phyloP scores from a whole-genome alignment of 2,888 invertebrate species.

The Trachelus stipa region DNA sequence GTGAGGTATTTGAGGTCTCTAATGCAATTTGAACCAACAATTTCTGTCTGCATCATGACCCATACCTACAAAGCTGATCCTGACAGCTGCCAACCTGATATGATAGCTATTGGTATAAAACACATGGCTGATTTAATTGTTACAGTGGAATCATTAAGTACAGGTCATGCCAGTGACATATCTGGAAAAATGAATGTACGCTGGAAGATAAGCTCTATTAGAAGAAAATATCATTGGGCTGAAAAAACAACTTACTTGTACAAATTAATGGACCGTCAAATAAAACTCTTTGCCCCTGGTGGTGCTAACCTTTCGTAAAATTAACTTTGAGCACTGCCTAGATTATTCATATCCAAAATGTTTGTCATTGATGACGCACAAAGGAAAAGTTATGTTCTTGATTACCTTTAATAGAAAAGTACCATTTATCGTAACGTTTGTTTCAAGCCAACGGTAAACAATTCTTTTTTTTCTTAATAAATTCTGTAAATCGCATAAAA shows the following conservation, averaged over 20 bases:
- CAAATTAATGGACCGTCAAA: conserved; percentile 80
- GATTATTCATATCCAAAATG: background rate
- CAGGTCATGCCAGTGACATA: conserved; percentile 79
- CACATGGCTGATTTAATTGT: conserved; percentile 75
- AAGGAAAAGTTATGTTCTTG: background rate
- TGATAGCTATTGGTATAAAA: conserved; percentile 72
- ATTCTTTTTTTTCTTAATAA: background rate
- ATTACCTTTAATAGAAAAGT: background rate
- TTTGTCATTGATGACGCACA: background rate
- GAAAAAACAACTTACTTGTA: conserved; percentile 70
- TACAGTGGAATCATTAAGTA: conserved; percentile 75
- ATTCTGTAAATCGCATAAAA: background rate
- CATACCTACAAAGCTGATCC: conserved; percentile 67
- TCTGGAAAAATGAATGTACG: conserved; percentile 76
- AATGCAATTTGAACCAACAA: conserved; percentile 37
- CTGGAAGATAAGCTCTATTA: conserved; percentile 53
- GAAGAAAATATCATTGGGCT: conserved; percentile 50
- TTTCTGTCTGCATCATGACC: conserved; percentile 53
- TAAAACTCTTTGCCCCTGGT: conserved; percentile 80
- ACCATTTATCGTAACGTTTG: background rate
- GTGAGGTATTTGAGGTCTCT: conserved; percentile 53
- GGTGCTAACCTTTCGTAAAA: conserved; percentile 32
- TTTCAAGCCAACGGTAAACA: background rate
- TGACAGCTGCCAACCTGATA: conserved; percentile 65
- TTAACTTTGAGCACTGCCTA: background rate